Conservation (phyloP, 2,113 vertebrate genomes). For the Orientallactaga bullata region DNA sequence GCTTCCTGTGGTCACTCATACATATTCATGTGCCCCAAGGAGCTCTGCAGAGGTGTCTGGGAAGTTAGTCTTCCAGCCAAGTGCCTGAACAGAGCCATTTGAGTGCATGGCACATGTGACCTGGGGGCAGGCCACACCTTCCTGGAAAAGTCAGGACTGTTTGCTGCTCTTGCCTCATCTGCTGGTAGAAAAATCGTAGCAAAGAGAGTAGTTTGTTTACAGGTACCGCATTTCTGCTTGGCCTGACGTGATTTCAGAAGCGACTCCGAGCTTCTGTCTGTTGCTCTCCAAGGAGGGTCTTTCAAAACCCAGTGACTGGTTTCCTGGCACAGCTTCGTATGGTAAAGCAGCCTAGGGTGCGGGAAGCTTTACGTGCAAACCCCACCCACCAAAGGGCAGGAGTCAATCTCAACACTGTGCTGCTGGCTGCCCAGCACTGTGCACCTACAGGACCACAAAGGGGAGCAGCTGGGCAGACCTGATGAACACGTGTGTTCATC, state of each 20-base stretch:
- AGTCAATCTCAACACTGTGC: too few relatives aligned
- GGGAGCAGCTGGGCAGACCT: not conserved
- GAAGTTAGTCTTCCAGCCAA: not conserved
- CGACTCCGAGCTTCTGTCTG: not conserved
- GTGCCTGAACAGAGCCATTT: not conserved
- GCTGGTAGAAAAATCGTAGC: too few relatives aligned
- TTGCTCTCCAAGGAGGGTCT: not conserved
- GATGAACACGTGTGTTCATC: accelerated
- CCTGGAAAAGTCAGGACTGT: not conserved
- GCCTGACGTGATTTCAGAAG: not conserved
- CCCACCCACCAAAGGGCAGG: not conserved
- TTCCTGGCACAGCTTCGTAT: not conserved
- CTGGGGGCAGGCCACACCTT: not conserved
- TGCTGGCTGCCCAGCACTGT: not conserved
- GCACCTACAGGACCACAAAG: not conserved
- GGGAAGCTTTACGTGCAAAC: not conserved
- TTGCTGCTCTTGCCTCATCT: not conserved
- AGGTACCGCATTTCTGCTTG: not conserved
- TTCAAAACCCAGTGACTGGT: not conserved
- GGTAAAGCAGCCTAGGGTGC: not conserved
- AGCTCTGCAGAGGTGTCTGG: not conserved
- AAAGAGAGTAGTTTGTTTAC: too few relatives aligned
- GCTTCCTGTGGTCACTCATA: not conserved
- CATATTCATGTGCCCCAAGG: not conserved
- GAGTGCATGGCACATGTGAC: accelerated